Conservation (phyloP, 1,140 invertebrate species). For the Nasonia giraulti region DNA sequence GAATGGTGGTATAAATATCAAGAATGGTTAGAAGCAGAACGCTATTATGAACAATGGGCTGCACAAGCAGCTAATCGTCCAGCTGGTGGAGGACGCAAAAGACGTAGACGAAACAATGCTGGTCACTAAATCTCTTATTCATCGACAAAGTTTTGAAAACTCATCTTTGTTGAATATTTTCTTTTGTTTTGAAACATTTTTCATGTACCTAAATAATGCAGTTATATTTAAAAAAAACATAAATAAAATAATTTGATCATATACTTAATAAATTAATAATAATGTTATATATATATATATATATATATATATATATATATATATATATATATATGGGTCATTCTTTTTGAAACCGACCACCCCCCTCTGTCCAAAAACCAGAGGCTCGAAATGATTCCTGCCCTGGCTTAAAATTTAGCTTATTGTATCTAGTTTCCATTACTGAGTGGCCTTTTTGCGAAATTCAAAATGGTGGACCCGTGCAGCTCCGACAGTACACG, state of each 20-base stretch:
- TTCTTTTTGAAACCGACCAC: too few relatives aligned
- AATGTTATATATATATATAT: too few relatives aligned
- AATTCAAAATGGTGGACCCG: too few relatives aligned
- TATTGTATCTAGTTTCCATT: too few relatives aligned
- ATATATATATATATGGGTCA: too few relatives aligned
- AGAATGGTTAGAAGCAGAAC: slow-evolving; percentile 90
- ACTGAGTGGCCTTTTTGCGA: too few relatives aligned
- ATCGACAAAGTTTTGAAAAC: neutral
- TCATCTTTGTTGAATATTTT: neutral
- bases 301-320: too few relatives aligned
- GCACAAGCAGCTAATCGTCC: slow-evolving; percentile 71
- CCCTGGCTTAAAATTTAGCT: too few relatives aligned
- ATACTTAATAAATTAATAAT: neutral
- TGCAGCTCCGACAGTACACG: too few relatives aligned
- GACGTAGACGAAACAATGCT: slow-evolving; percentile 68
- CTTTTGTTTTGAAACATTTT: neutral
- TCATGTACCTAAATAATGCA: neutral
- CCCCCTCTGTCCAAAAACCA: too few relatives aligned
- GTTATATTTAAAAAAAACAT: neutral
- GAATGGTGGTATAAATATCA: slow-evolving; percentile 96
- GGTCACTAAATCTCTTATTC: slow-evolving; percentile 59
- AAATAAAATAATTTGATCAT: neutral
- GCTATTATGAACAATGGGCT: slow-evolving; percentile 86
- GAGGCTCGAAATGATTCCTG: too few relatives aligned
- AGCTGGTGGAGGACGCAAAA: slow-evolving; percentile 63